Percentiles rank a stretch among this genome's conserved stretches.
Conservation (phyloP, 2,113 vertebrate genomes). For the Laticauda laticaudata region DNA sequence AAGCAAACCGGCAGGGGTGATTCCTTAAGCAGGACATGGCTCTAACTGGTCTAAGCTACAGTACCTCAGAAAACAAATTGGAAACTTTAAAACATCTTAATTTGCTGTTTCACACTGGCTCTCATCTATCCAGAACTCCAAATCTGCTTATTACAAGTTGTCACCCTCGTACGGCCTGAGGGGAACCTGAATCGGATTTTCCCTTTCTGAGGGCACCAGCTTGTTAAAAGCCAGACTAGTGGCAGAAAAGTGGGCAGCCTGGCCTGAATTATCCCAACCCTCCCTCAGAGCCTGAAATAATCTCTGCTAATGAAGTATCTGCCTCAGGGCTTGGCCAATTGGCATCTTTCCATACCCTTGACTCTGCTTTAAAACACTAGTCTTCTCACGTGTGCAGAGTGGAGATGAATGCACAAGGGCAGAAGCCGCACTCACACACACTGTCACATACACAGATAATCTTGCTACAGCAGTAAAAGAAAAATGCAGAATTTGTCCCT, state of each 20-base stretch:
- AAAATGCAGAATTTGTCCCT: background rate
- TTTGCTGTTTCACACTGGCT: conserved; percentile 5
- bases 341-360: conserved; percentile 14
- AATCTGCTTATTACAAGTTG: conserved; percentile 17
- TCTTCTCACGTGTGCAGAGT: background rate
- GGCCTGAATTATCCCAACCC: conserved; percentile 1
- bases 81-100: conserved; percentile 19
- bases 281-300: conserved; percentile 8
- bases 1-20: conserved; percentile 28
- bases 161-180: conserved; percentile 17
- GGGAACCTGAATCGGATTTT: background rate
- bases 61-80: conserved; percentile 35
- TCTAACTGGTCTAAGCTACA: conserved; percentile 29
- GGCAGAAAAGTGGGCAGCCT: background rate
- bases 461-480: background rate
- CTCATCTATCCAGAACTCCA: background rate
- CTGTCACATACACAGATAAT: too few relatives aligned
- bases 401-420: background rate
- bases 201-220: background rate
- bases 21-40: conserved; percentile 14
- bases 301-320: background rate
- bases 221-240: conserved; percentile 1
- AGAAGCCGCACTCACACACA: too few relatives aligned
- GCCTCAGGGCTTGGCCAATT: background rate
- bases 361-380: background rate